phyloP scores from a whole-genome alignment of 2,113 vertebrate species.

The Fukomys damarensis region DNA sequence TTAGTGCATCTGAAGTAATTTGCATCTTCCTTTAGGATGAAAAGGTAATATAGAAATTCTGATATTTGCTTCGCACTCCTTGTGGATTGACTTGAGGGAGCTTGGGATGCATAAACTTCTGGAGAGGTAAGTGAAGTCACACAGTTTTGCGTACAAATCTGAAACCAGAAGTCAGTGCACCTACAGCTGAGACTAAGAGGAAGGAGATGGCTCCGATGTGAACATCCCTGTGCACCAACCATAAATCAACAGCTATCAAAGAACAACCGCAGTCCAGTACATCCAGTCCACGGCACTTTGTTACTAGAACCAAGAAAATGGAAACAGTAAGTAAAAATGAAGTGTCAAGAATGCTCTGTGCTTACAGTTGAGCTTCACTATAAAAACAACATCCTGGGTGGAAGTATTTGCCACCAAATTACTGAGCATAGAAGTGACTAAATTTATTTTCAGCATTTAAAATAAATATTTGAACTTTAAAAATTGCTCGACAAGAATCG shows the following conservation, averaged over 20 bases:
- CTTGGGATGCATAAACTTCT: background rate
- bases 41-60: background rate
- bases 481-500: background rate
- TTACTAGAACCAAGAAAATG: background rate
- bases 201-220: background rate
- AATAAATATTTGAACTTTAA: constrained; percentile 25
- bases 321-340: background rate
- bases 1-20: background rate
- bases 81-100: background rate
- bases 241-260: background rate
- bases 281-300: background rate
- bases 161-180: background rate
- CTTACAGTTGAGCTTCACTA: constrained; percentile 18
- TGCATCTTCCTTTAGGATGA: background rate
- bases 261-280: background rate
- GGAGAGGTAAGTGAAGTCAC: background rate
- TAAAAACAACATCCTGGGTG: background rate
- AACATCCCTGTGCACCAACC: background rate
- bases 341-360: background rate
- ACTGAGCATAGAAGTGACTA: background rate
- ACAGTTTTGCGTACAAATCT: background rate
- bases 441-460: constrained; percentile 11
- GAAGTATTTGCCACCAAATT: background rate
- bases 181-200: background rate
- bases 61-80: background rate